phyloP scores from a whole-genome alignment of 1,140 invertebrate genomes.

The Zelostemma sp. region DNA sequence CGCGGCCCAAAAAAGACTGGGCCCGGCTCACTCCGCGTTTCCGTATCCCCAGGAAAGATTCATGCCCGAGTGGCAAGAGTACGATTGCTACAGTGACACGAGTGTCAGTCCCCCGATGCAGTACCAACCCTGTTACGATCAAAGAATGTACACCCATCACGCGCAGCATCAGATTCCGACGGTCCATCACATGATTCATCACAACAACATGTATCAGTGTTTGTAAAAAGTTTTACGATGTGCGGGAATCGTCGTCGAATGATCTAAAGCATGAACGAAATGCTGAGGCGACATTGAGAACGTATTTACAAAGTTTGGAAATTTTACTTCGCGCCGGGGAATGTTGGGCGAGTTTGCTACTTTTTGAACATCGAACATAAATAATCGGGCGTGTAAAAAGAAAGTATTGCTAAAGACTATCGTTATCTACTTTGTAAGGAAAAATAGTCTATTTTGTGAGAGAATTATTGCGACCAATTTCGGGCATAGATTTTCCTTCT shows the following conservation, averaged over 20 bases:
- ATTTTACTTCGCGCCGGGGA: no score
- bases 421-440: slow-evolving; percentile 67
- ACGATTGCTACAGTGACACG: slow-evolving; percentile 66
- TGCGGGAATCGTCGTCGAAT: no score
- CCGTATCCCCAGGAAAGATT: slow-evolving; percentile 65
- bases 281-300: no score
- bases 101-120: slow-evolving; percentile 64
- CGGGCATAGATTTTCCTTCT: background rate
- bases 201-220: slow-evolving; percentile 66
- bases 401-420: slow-evolving; percentile 32
- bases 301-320: no score
- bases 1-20: slow-evolving; percentile 68
- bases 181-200: slow-evolving; percentile 54
- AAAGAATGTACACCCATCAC: slow-evolving; percentile 58
- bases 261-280: no score
- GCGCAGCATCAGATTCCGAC: slow-evolving; percentile 52
- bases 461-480: background rate
- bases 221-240: slow-evolving; percentile 51
- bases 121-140: slow-evolving; percentile 60
- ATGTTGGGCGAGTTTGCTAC: no score
- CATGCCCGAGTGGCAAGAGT: slow-evolving; percentile 63
- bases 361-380: no score
- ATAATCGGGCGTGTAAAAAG: slow-evolving; percentile 20
- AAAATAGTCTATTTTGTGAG: slow-evolving; percentile 51
- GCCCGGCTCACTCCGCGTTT: slow-evolving; percentile 47